Base-by-base conservation (phyloP, 2,113 vertebrate species). In the Podarcis raffonei region DNA sequence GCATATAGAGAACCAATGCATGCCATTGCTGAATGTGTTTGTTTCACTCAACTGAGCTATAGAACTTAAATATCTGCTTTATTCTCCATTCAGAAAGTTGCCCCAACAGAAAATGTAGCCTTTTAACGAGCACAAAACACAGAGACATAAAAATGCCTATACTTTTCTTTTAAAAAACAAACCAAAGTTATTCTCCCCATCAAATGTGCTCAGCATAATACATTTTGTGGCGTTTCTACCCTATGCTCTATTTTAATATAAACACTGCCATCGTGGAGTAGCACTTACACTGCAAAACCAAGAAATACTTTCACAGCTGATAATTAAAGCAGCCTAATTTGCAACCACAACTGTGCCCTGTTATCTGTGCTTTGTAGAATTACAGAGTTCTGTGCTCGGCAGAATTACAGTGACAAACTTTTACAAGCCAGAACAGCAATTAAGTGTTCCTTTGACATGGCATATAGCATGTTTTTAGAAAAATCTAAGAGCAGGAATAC, bases 291-390 rank as follows among this genome's bases (percentile, higher is more conserved):
- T 85, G 91, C 87, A 94, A 85, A 84, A 87, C 57, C 69, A 91
- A 92, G 84, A 69, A 32, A 65, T 69, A 62, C 78, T 92, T 94
- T 93, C 84, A n/a, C 85, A 93, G 89, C 72, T 94, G 88, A 94
- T 94, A 95, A 97, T 96, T 94, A 95, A 89, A 96, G 92, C 91
- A 76, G 83, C 16, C 95, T 95, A 87, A 97, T 96, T 94, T 94
- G 94, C 90, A 95, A 95, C 89, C 87, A 81, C 57, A 83, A 90
- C 85, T 93, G 30, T 78, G 93, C 93, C 80, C 95, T 94, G 89
- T 94, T 94, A 95, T 96, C 95, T 94, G 62, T 84, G 88, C 86
- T 90, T 77, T 90, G 90, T 93, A 89, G n/a, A 80, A 94, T 93
- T 93, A 95, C 13, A 88, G 87, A 83, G 86, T 90, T 93, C 92